Evolutionary conservation across 2,797 vertebrate genomes (phyloP), one percentile per base, ranked within the genome.

Genomic region (Kryptolebias ocellatus): DNA sequence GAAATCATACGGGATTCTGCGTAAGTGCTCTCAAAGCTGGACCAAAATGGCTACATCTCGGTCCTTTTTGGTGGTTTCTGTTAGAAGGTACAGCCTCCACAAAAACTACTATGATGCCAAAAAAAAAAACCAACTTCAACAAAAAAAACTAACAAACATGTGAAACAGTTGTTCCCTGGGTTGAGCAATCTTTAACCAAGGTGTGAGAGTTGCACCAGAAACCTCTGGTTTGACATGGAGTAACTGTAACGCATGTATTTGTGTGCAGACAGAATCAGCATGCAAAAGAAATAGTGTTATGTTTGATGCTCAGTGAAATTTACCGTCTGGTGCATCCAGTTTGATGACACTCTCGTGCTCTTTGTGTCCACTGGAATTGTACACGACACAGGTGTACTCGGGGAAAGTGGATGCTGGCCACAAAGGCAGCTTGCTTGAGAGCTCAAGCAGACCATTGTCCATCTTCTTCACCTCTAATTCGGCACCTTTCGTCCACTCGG

Each of bases 371-470:
- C 17, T 80, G 67, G 62, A 71, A 11, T 84, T 91, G 18, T 27
- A 60, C 34, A 94, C 83, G 0, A 2, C 0, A 0, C 94, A 95
- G 47, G 0, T 87, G 8, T 87, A 93, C 1, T 29, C 2, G 0
- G 0, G 0, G 12, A 17, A 64, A 0, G 0, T 37, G 3, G 51
- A 67, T n/a, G 14, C 0, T 11, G 0, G 0, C 1, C 0, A 4
- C 52, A 92, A 54, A 27, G 8, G 4, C 11, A 93, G 68, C 20
- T n/a, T 69, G 78, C 91, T 93, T 0, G 51, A 70, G 8, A 94
- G 83, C 0, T 24, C 4, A 47, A 89, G 74, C 17, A 85, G 81
- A 52, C 84, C 78, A 0, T 27, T 31, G 0, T 27, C 4, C 1
- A 3, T 61, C 50, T 0, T 0, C 3, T 0, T 7, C 0, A 0